These are phyloP conservation scores for Odontophorus gujanensis DNA, from an alignment of 2,113 vertebrate species.

Conservation along the genomic window DNA sequence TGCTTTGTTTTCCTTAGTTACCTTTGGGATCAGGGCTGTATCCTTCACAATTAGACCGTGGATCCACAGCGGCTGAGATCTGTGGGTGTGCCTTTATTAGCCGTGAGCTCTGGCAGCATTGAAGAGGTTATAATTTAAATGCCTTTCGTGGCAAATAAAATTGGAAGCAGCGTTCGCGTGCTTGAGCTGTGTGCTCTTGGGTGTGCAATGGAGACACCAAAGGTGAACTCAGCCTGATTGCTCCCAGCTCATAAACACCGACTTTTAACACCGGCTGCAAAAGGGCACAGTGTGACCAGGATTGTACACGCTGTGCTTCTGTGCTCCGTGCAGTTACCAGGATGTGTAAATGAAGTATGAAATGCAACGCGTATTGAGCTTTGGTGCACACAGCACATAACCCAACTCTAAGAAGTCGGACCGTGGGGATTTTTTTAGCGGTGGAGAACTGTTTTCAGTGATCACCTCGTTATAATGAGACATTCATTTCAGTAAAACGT, in stretches of 20 bases:
- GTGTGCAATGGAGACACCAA: fast-evolving
- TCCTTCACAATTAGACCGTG: not conserved
- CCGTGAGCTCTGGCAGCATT: fast-evolving
- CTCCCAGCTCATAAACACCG: not conserved
- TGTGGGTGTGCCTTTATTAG: not conserved
- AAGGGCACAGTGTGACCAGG: not conserved
- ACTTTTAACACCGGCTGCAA: not conserved
- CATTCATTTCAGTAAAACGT: not conserved
- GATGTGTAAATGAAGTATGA: not conserved
- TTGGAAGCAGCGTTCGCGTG: fast-evolving
- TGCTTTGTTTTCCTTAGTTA: not conserved
- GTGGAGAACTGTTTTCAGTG: not conserved
- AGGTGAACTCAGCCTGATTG: not conserved
- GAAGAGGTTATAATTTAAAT: not conserved
- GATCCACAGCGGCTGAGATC: not conserved
- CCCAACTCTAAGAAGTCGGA: not conserved
- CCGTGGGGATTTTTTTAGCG: not conserved
- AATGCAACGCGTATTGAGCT: not conserved
- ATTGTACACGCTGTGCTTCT: not conserved
- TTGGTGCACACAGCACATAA: not conserved
- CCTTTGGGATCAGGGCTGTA: not conserved
- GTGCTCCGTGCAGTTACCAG: not conserved
- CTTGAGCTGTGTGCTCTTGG: not conserved
- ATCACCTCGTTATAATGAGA: not conserved
- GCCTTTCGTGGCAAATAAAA: not conserved